Percentiles rank a stretch among this genome's conserved stretches.
phyloP scores from a whole-genome alignment of 2,888 invertebrate genomes.

The Cephus sareptanus region DNA sequence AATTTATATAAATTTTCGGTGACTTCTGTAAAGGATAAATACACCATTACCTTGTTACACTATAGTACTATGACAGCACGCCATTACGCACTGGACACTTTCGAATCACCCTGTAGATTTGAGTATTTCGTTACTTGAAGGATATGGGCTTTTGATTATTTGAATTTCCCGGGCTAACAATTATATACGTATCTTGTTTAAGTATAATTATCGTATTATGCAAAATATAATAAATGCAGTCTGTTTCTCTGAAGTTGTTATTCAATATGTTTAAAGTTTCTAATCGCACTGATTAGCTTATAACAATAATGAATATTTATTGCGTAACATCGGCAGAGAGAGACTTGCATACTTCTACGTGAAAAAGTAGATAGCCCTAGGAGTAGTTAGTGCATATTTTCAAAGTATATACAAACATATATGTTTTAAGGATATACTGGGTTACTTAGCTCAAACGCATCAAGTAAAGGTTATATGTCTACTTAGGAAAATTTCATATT shows the following conservation, averaged over 20 bases:
- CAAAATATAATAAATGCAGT: background rate
- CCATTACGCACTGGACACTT: background rate
- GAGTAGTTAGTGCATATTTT: constrained; percentile 11
- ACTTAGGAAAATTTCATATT: too few species aligned
- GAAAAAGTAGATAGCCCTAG: constrained; percentile 8
- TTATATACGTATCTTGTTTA: background rate
- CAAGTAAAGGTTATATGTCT: too few species aligned
- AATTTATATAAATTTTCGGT: too few species aligned
- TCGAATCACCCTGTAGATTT: background rate
- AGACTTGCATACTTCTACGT: background rate
- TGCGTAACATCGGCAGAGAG: background rate
- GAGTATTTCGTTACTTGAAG: background rate
- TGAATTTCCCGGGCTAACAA: background rate
- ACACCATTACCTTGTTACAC: background rate
- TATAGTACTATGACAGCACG: background rate
- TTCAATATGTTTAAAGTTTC: background rate
- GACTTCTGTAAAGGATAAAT: background rate
- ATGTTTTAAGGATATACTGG: background rate
- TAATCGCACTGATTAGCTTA: background rate
- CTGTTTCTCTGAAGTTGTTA: background rate
- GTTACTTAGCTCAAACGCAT: too few species aligned
- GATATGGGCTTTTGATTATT: background rate
- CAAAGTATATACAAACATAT: background rate
- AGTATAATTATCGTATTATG: background rate
- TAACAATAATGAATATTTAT: background rate